Conservation (phyloP, 2,113 vertebrate species). For the Brachyistius frenatus region DNA sequence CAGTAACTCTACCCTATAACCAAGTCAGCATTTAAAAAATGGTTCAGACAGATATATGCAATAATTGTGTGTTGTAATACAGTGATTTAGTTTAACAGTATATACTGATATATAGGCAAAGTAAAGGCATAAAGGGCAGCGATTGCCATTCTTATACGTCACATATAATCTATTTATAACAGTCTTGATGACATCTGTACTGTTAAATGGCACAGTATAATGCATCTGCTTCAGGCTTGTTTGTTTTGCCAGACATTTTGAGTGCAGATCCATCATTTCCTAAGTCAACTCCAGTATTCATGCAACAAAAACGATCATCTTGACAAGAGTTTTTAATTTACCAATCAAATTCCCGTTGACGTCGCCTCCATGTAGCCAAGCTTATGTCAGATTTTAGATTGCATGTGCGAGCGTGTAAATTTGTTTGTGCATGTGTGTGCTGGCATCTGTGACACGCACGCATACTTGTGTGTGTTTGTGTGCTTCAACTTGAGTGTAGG, state of each 20-base stretch:
- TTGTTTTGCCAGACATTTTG: constrained; percentile 36
- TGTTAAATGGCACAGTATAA: constrained; percentile 7
- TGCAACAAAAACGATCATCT: constrained; percentile 35
- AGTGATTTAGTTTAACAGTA: constrained; percentile 15
- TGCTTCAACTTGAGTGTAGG: not conserved
- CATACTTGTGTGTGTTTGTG: not conserved
- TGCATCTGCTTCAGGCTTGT: constrained; percentile 16
- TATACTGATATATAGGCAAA: not conserved
- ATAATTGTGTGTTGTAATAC: not conserved
- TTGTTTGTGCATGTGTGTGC: not conserved
- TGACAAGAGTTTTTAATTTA: constrained; percentile 58
- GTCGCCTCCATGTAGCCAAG: constrained; percentile 1
- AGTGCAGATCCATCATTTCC: constrained; percentile 46
- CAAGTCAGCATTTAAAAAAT: not conserved
- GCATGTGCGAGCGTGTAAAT: constrained; percentile 3
- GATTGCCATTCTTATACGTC: constrained; percentile 12
- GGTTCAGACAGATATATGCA: not conserved
- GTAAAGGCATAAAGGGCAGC: not conserved
- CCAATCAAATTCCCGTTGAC: constrained; percentile 42
- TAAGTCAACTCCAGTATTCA: constrained; percentile 21
- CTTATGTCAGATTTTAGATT: constrained; percentile 53
- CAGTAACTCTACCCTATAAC: not conserved
- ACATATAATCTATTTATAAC: constrained; percentile 20
- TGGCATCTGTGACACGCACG: not conserved
- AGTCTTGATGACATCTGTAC: constrained; percentile 7